Conservation (phyloP, 1,140 invertebrate species). For the Euwallacea fornicatus region DNA sequence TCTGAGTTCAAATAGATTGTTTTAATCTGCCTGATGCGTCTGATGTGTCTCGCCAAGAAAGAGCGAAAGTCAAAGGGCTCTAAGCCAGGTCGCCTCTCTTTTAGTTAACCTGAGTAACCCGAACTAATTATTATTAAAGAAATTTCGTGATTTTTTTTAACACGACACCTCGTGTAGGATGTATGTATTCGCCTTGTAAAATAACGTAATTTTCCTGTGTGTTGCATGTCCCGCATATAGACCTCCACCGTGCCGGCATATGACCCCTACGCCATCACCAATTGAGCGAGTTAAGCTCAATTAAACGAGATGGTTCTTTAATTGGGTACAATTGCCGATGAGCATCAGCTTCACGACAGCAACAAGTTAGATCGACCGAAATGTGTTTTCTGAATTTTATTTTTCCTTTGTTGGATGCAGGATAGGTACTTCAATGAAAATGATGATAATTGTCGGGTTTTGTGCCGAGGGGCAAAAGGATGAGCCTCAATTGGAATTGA, state of each 20-base stretch:
- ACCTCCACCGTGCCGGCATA: constrained; percentile 41
- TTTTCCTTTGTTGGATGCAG: not conserved
- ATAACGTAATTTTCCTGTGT: constrained; percentile 2
- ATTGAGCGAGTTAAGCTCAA: constrained; percentile 53
- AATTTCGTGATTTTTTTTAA: not conserved
- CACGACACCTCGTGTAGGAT: not conserved
- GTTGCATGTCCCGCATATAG: constrained; percentile 50
- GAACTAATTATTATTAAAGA: not conserved
- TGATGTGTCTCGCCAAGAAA: not conserved
- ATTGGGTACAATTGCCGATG: constrained; percentile 50
- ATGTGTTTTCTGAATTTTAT: not conserved
- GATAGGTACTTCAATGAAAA: not conserved
- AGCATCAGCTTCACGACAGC: not conserved
- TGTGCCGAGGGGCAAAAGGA: not conserved
- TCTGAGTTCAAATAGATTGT: not conserved
- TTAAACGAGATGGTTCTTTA: constrained; percentile 51
- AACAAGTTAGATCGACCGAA: constrained; percentile 20
- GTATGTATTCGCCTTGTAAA: constrained; percentile 32
- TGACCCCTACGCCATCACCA: constrained; percentile 52
- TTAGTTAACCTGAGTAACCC: not conserved
- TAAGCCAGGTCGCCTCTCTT: too few species aligned
- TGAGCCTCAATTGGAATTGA: too few species aligned
- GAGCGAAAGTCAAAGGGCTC: not conserved
- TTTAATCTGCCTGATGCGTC: not conserved
- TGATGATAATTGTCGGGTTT: not conserved